Evolutionary conservation across 2,888 invertebrate genomes (phyloP).

Genomic region (Dioctria linearis): DNA sequence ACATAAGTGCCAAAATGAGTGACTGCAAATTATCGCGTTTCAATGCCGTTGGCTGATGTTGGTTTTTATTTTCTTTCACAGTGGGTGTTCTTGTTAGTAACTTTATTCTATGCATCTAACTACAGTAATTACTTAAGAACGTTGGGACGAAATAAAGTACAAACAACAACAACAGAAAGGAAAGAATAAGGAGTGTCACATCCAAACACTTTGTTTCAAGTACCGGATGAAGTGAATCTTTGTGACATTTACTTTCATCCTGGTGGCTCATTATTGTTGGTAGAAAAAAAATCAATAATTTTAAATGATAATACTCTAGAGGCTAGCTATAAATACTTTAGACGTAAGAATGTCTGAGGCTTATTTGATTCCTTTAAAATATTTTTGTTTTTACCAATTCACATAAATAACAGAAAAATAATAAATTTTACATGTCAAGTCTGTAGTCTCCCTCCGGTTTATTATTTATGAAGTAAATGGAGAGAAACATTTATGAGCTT

Average conservation of each 20-base stretch:
- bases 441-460: not conserved
- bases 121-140: slow-evolving; percentile 20
- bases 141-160: not conserved
- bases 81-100: slow-evolving; percentile 24
- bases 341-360: not conserved
- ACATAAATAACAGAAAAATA: slow-evolving; percentile 13
- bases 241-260: not conserved
- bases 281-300: not conserved
- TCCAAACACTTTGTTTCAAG: slow-evolving; percentile 27
- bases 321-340: too few relatives aligned
- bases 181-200: slow-evolving; percentile 9
- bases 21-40: slow-evolving; percentile 37
- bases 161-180: slow-evolving; percentile 1
- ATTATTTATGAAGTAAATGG: not conserved
- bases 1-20: slow-evolving; percentile 39
- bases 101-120: not conserved
- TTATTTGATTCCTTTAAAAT: too few relatives aligned
- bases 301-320: too few relatives aligned
- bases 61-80: slow-evolving; percentile 12
- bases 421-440: slow-evolving; percentile 26
- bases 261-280: not conserved
- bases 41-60: slow-evolving; percentile 11
- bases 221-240: not conserved
- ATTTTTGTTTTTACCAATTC: not conserved
- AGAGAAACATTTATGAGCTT: slow-evolving; percentile 22